These are phyloP conservation scores for Papilio elwesi DNA, from an alignment of 2,888 invertebrate genomes.

Conservation along the genomic window DNA sequence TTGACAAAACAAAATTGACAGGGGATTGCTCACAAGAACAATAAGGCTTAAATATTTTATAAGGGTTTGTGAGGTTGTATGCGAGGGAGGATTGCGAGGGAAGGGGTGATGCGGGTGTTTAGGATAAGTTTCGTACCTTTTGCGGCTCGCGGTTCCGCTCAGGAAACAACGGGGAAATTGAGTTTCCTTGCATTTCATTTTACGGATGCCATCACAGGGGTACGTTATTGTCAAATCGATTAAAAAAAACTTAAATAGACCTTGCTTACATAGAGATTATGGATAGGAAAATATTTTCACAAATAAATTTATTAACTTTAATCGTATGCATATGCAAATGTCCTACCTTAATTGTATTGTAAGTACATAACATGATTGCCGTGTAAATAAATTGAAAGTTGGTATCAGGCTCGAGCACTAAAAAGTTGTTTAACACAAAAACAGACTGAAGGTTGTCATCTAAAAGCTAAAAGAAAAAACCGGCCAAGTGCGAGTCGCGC, in stretches of 20 bases:
- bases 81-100: slow-evolving; percentile 2
- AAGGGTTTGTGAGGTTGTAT: slow-evolving; percentile 50
- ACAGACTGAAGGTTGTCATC: too few relatives aligned
- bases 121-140: slow-evolving; percentile 63
- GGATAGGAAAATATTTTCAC: slow-evolving; percentile 1
- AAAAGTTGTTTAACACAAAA: too few relatives aligned
- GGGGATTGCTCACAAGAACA: slow-evolving; percentile 48
- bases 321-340: too few relatives aligned
- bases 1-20: slow-evolving; percentile 42
- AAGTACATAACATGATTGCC: too few relatives aligned
- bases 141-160: slow-evolving; percentile 51
- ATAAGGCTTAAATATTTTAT: slow-evolving; percentile 63
- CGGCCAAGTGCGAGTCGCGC: too few relatives aligned
- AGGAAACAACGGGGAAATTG: slow-evolving; percentile 66
- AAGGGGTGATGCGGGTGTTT: slow-evolving; percentile 48
- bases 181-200: slow-evolving; percentile 64
- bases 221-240: slow-evolving; percentile 52
- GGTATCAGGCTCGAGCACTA: too few relatives aligned
- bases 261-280: not conserved
- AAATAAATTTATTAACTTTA: not conserved
- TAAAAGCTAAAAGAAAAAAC: too few relatives aligned
- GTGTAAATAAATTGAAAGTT: too few relatives aligned
- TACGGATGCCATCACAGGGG: slow-evolving; percentile 51
- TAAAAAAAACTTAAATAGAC: slow-evolving; percentile 31
- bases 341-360: too few relatives aligned